phyloP scores from a whole-genome alignment of 92 coral and sea anemone genomes.

The Phenganax stokvisi region DNA sequence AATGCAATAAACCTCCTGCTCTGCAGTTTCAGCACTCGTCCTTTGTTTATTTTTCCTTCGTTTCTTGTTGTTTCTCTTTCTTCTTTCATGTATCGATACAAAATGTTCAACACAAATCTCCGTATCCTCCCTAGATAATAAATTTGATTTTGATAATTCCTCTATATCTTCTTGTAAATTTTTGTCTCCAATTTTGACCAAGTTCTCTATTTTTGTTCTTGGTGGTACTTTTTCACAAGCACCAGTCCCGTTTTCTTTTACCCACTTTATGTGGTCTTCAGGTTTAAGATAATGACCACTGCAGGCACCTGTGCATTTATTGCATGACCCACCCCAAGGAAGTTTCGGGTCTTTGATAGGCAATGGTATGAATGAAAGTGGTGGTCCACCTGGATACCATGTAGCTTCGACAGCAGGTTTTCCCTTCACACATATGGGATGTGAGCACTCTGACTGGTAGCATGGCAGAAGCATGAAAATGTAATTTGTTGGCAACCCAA shows the following conservation, averaged over 20 bases:
- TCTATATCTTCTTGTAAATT: constrained; percentile 10
- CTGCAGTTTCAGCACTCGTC: neutral
- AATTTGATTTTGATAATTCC: constrained; percentile 19
- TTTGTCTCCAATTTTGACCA: constrained; percentile 17
- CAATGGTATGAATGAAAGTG: constrained; percentile 31
- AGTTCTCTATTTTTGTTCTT: constrained; percentile 7
- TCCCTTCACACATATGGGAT: constrained; percentile 43
- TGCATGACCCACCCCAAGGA: constrained; percentile 26
- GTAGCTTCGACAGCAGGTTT: constrained; percentile 14
- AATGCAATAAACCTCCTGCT: constrained; percentile 22
- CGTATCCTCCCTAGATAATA: constrained; percentile 34
- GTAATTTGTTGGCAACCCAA: neutral
- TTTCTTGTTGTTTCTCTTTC: constrained; percentile 20
- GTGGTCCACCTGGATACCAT: constrained; percentile 46
- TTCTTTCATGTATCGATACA: constrained; percentile 1
- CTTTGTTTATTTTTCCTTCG: constrained; percentile 4
- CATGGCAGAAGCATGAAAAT: neutral
- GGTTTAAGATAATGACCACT: constrained; percentile 20
- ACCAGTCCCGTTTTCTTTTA: neutral
- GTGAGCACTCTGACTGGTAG: constrained; percentile 19
- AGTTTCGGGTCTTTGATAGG: constrained; percentile 33
- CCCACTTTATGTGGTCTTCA: constrained; percentile 12
- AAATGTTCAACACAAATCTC: constrained; percentile 33
- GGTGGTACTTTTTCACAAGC: constrained; percentile 10
- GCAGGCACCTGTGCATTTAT: neutral